Evolutionary conservation across 2,888 invertebrate genomes (phyloP).

Genomic region (Harpalus rubripes): DNA sequence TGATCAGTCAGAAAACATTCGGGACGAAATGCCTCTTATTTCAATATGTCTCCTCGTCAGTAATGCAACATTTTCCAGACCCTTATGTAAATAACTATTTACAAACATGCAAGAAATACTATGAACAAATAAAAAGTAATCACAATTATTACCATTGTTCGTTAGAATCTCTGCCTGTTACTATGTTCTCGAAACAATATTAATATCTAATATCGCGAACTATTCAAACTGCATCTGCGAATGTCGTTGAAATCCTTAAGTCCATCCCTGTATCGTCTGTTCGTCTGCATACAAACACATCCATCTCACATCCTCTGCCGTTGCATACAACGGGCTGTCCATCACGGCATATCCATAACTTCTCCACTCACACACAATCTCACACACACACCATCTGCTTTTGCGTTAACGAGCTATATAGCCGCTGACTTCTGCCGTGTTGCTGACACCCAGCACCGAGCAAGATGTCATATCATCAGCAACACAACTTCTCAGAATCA

Average conservation of each 20-base stretch:
- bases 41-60: too few species aligned
- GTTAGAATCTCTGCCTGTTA: too few species aligned
- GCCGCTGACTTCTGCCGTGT: not conserved
- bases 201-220: too few species aligned
- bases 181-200: too few species aligned
- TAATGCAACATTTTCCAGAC: too few species aligned
- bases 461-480: not conserved
- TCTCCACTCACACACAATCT: not conserved
- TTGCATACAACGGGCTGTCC: conserved; percentile 10
- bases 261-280: not conserved
- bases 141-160: too few species aligned
- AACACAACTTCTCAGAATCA: not conserved
- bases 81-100: too few species aligned
- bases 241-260: not conserved
- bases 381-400: conserved; percentile 12
- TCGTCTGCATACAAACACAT: conserved; percentile 5
- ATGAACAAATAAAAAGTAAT: too few species aligned
- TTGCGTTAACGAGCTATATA: conserved; percentile 2
- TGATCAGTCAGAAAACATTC: too few species aligned
- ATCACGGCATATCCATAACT: conserved; percentile 17
- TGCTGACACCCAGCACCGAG: not conserved
- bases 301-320: not conserved
- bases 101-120: too few species aligned
- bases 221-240: too few species aligned
- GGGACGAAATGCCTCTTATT: too few species aligned